Evolutionary conservation across 2,797 vertebrate genomes (phyloP).

Genomic region (Phoeniculus purpureus): DNA sequence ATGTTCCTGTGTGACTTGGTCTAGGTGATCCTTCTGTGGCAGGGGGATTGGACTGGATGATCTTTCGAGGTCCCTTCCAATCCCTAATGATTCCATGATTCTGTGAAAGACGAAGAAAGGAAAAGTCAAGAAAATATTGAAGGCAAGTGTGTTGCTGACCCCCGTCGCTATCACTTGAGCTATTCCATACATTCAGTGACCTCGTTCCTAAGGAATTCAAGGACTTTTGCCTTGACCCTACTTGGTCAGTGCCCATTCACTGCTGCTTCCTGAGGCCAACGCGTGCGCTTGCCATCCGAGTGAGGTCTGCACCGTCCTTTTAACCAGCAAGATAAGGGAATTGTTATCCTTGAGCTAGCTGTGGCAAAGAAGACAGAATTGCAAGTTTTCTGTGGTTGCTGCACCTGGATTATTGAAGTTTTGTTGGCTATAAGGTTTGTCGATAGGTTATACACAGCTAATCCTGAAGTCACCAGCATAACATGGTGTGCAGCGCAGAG

Average conservation of each 20-base stretch:
- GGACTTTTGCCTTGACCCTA: neutral
- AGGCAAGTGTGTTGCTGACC: neutral
- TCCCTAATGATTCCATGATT: too few species aligned
- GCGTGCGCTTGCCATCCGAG: neutral
- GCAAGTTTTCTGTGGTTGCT: neutral
- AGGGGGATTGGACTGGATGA: too few species aligned
- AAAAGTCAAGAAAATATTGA: neutral
- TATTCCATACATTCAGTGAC: neutral
- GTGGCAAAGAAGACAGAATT: neutral
- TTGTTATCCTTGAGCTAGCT: neutral
- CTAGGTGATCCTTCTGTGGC: too few species aligned
- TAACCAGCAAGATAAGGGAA: neutral
- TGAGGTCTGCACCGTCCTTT: neutral
- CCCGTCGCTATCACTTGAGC: neutral
- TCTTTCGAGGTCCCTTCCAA: too few species aligned
- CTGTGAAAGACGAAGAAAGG: fast-evolving
- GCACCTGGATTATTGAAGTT: neutral
- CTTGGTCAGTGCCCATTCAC: neutral
- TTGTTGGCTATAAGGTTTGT: neutral
- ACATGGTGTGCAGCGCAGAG: too few species aligned
- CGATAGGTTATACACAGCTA: neutral
- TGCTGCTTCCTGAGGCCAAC: neutral
- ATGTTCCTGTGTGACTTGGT: too few species aligned
- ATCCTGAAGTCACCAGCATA: neutral
- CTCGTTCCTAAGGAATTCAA: constrained; percentile 3